These are phyloP conservation scores for Drosophila bifasciata DNA, from an alignment of 1,140 invertebrate genomes.

Conservation along the genomic window DNA sequence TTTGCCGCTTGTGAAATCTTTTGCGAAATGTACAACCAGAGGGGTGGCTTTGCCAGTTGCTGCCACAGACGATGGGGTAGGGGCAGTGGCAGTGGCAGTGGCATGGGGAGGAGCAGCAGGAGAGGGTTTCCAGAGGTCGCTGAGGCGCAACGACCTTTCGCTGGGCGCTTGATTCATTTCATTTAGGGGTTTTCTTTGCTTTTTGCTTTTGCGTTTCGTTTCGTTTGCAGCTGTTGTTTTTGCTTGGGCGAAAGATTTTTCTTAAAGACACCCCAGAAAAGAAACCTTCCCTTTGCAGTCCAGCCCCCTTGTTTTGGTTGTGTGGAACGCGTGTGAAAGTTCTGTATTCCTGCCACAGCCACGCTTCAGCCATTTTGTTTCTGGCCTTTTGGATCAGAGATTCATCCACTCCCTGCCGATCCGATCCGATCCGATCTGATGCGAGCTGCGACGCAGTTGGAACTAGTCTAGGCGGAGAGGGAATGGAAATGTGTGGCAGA, in stretches of 20 bases:
- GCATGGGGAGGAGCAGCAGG: slow-evolving; percentile 30
- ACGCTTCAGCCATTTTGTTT: slow-evolving; percentile 79
- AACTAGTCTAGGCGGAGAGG: slow-evolving; percentile 30
- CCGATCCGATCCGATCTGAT: neutral
- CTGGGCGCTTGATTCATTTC: neutral
- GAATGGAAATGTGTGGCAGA: slow-evolving; percentile 67
- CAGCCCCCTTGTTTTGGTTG: slow-evolving; percentile 36
- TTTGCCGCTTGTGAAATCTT: slow-evolving; percentile 28
- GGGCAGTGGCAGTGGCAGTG: neutral
- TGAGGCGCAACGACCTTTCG: slow-evolving; percentile 78
- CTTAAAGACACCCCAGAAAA: slow-evolving; percentile 69
- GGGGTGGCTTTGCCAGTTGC: slow-evolving; percentile 21
- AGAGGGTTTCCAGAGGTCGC: slow-evolving; percentile 59
- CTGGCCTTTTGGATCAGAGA: slow-evolving; percentile 1
- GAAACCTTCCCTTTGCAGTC: neutral
- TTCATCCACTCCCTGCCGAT: slow-evolving; percentile 13
- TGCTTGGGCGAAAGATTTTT: slow-evolving; percentile 54
- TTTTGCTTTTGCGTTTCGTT: slow-evolving; percentile 31
- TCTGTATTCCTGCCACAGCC: slow-evolving; percentile 44
- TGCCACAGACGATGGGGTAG: slow-evolving; percentile 3
- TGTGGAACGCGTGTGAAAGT: slow-evolving; percentile 77
- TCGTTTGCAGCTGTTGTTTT: slow-evolving; percentile 73
- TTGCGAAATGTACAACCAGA: slow-evolving; percentile 61
- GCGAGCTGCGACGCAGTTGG: slow-evolving; percentile 35
- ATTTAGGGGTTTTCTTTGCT: slow-evolving; percentile 39